Percentiles rank a stretch among this genome's conserved stretches.
These are phyloP conservation scores for Catharus minimus DNA, from an alignment of 2,113 vertebrate species.

Conservation along the genomic window DNA sequence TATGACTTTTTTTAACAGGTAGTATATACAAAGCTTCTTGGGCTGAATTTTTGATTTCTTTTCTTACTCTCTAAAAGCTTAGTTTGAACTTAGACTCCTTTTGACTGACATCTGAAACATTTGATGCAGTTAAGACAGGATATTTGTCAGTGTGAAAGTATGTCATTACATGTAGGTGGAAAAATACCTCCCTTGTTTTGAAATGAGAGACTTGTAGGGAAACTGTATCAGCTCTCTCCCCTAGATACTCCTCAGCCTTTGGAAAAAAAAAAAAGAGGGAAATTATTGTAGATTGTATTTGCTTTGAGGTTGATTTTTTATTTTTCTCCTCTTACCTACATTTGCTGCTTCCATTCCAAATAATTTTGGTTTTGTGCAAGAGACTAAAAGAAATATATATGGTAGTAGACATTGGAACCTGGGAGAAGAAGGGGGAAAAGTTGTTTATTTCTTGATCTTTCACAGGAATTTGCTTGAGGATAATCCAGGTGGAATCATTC, in stretches of 20 bases:
- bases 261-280: not conserved
- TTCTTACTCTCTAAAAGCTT: not conserved
- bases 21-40: not conserved
- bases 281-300: not conserved
- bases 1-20: not conserved
- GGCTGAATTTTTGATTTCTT: not conserved
- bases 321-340: not conserved
- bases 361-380: not conserved
- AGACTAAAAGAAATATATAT: not conserved
- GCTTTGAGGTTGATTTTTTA: not conserved
- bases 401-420: not conserved
- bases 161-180: not conserved
- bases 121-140: not conserved
- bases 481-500: slow-evolving; percentile 84
- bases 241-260: not conserved
- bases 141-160: not conserved
- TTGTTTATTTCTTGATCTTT: slow-evolving; percentile 28
- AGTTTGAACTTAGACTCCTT: not conserved
- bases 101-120: not conserved
- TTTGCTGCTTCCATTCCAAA: not conserved
- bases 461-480: slow-evolving; percentile 85
- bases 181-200: not conserved
- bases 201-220: not conserved
- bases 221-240: not conserved
- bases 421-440: not conserved